phyloP scores from a whole-genome alignment of 2,113 vertebrate genomes.

The Festucalex cinctus region DNA sequence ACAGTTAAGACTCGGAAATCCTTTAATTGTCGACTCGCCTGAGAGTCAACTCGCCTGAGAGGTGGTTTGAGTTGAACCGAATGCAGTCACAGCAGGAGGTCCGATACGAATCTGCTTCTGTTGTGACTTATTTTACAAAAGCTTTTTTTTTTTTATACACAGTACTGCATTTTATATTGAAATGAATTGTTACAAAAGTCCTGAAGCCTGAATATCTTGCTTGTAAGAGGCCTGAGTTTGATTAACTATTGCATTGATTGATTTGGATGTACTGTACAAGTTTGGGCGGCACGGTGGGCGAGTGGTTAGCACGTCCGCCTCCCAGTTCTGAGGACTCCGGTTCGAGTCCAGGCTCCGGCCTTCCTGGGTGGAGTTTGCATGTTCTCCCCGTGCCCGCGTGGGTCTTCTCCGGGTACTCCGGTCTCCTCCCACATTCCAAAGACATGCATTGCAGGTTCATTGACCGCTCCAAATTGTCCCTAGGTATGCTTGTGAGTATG shows the following conservation, averaged over 20 bases:
- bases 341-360: no score
- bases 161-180: neutral
- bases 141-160: neutral
- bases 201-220: constrained; percentile 8
- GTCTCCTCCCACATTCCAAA: no score
- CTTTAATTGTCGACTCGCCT: constrained; percentile 52
- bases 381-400: no score
- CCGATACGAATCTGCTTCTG: constrained; percentile 14
- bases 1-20: constrained; percentile 42
- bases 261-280: constrained; percentile 13
- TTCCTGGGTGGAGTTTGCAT: no score
- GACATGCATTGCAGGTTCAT: no score
- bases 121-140: neutral
- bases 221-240: constrained; percentile 17
- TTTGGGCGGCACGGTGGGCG: no score
- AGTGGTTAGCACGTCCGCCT: no score
- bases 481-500: no score
- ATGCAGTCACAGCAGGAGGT: constrained; percentile 13
- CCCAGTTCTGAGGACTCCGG: no score
- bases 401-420: no score
- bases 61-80: constrained; percentile 23
- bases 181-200: neutral
- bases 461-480: no score
- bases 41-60: constrained; percentile 37
- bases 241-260: neutral